A percentile compares a stretch with the other conserved stretches of the same genome.
Evolutionary conservation across 2,113 vertebrate genomes (phyloP).

Genomic region (Polypterus senegalus): DNA sequence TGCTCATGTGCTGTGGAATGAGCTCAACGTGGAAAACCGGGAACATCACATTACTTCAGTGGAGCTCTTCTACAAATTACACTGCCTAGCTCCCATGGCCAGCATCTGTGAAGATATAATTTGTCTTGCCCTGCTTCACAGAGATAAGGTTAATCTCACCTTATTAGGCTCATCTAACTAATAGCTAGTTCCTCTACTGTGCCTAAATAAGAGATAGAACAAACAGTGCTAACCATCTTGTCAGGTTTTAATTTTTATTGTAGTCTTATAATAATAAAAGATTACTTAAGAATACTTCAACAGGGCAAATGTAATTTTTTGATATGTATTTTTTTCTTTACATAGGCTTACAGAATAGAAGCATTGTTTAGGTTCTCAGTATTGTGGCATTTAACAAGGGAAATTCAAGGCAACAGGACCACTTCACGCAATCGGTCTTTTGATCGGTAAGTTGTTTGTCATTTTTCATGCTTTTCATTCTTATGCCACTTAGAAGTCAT

Average conservation of each 20-base stretch:
- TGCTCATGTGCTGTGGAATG: conserved; percentile 77
- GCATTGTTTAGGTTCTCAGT: conserved; percentile 84
- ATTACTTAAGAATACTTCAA: no score
- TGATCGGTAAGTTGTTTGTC: conserved; percentile 65
- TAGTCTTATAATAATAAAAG: no score
- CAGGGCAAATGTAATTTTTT: no score
- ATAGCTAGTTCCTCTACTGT: no score
- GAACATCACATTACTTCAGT: conserved; percentile 84
- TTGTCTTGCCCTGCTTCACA: conserved; percentile 72
- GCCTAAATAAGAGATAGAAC: no score
- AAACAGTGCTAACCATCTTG: no score
- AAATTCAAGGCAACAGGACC: conserved; percentile 74
- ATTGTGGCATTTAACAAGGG: conserved; percentile 92
- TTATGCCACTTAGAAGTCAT: no score
- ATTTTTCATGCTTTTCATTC: no score
- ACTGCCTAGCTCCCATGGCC: conserved; percentile 82
- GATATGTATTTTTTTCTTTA: conserved; percentile 9
- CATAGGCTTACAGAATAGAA: conserved; percentile 71
- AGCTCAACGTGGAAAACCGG: conserved; percentile 73
- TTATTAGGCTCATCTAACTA: no score
- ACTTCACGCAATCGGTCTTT: conserved; percentile 82
- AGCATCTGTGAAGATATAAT: conserved; percentile 90
- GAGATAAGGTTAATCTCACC: conserved; percentile 61
- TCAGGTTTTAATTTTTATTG: no score
- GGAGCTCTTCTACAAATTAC: conserved; percentile 85